Base-by-base conservation (phyloP, 2,113 vertebrate genomes). In the Microtus pennsylvanicus region DNA sequence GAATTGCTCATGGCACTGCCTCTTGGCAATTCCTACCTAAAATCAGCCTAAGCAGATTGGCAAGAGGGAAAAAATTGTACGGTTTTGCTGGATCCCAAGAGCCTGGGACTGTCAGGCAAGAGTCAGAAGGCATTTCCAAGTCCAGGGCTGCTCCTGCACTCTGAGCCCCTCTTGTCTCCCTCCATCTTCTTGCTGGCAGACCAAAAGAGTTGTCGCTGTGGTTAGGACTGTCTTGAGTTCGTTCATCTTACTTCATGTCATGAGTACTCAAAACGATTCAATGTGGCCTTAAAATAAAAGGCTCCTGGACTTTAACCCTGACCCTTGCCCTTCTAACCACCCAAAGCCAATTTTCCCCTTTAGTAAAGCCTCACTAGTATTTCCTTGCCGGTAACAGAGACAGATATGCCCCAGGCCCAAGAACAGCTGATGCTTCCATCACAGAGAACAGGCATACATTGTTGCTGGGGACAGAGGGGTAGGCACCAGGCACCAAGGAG, bases 321-420 rank as follows among this genome's bases (percentile, higher is more conserved):
- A 93, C 61, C 47, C 50, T 91, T 74, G 87, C 5, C 88, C 77
- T 87, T 87, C 61, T 90, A 87, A 65, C 38, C 12, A 87, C 24
- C 78, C 47, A 55, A 38, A 78, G 80, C 38, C 12, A 16, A 58
- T 52, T 35, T 80, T 22, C 63, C n/a, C 52, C 19, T 7, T 12
- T n/a, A 28, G 58, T 67, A 72, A 7, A 69, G 28, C 42, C 45
- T 77, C 42, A 0, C 11, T 10, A 70, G 38, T 30, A 61, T 52
- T 92, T 82, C 47, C 47, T 78, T 30, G 63, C 28, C 47, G 22
- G 63, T 26, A 70, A 38, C 38, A 17, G 52, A 85, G 55, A 82
- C 24, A 2, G 7, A n/a, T 24, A 26, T 61, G 7, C 28, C 26
- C 28, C 22, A 0, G 16, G 52, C 22, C 26, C 63, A 74, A 13